Percentiles rank a stretch among this genome's conserved stretches.
These are phyloP conservation scores for Nycticebus coucang DNA, from an alignment of 2,113 vertebrate genomes.

Conservation along the genomic window DNA sequence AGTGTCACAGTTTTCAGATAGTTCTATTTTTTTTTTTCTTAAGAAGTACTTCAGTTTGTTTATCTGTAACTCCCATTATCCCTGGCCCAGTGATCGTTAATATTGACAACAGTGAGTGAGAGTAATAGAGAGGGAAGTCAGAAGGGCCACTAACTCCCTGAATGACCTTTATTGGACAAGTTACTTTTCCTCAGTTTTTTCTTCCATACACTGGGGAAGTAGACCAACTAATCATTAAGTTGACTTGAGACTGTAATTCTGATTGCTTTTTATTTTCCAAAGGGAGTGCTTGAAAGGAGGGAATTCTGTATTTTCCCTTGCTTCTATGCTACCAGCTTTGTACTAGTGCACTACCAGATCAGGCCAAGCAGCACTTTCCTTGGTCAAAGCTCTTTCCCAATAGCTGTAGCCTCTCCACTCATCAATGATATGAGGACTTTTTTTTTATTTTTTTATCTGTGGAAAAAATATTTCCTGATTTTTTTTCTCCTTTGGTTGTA, in stretches of 20 bases:
- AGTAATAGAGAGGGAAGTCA: not conserved
- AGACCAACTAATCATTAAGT: conserved; percentile 16
- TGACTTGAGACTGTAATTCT: conserved; percentile 37
- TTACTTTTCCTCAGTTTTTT: conserved; percentile 14
- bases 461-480: not conserved
- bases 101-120: not conserved
- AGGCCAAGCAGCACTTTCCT: not conserved
- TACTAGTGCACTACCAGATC: not conserved
- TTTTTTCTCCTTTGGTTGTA: not conserved
- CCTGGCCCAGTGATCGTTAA: not conserved
- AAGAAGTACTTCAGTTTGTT: conserved; percentile 10
- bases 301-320: not conserved
- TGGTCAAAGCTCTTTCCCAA: not conserved
- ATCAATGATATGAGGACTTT: not conserved
- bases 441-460: not conserved
- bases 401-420: not conserved
- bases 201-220: not conserved
- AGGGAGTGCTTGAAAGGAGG: not conserved
- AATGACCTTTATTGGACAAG: not conserved
- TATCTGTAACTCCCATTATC: conserved; percentile 13
- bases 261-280: not conserved
- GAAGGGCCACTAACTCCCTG: not conserved
- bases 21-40: not conserved
- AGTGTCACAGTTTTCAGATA: conserved; percentile 1
- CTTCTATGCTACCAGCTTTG: not conserved